Evolutionary conservation across 1,140 invertebrate genomes (phyloP).

Genomic region (Brachionus plicatilis): DNA sequence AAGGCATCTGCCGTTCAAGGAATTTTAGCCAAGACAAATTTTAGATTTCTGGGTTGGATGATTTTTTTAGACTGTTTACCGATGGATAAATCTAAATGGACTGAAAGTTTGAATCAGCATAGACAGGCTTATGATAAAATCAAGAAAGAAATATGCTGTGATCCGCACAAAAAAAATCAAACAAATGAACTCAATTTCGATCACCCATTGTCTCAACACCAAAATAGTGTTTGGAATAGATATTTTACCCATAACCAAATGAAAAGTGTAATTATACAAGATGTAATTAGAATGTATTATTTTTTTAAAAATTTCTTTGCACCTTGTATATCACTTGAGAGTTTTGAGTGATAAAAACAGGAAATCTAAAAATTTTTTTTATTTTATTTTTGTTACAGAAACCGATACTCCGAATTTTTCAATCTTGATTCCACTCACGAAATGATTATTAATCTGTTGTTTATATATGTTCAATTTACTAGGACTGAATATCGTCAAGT

Average conservation of each 20-base stretch:
- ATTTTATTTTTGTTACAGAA: background rate
- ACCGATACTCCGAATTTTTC: slow-evolving; percentile 24
- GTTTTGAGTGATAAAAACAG: background rate
- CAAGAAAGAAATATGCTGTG: slow-evolving; percentile 22
- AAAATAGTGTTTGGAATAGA: slow-evolving; percentile 34
- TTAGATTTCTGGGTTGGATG: slow-evolving; percentile 38
- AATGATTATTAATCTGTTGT: slow-evolving; percentile 8
- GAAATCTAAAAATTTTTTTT: background rate
- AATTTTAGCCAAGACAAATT: slow-evolving; percentile 28
- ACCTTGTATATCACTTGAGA: background rate
- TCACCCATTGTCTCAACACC: slow-evolving; percentile 28
- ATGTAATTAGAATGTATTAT: slow-evolving; percentile 36
- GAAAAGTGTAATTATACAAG: slow-evolving; percentile 29
- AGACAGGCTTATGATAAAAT: slow-evolving; percentile 29
- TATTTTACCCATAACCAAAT: slow-evolving; percentile 24
- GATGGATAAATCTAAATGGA: slow-evolving; percentile 12
- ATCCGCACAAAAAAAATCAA: background rate
- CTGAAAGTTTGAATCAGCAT: background rate
- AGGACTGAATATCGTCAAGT: slow-evolving; percentile 31
- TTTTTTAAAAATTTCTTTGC: background rate
- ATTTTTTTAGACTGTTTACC: slow-evolving; percentile 32
- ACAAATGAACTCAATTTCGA: background rate
- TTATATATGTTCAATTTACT: slow-evolving; percentile 38
- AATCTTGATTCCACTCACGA: background rate
- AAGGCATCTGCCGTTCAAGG: slow-evolving; percentile 37